Percentiles rank a stretch among this genome's conserved stretches.
Evolutionary conservation across 1,140 invertebrate genomes (phyloP).

Genomic region (Plectrocnemia conspersa): DNA sequence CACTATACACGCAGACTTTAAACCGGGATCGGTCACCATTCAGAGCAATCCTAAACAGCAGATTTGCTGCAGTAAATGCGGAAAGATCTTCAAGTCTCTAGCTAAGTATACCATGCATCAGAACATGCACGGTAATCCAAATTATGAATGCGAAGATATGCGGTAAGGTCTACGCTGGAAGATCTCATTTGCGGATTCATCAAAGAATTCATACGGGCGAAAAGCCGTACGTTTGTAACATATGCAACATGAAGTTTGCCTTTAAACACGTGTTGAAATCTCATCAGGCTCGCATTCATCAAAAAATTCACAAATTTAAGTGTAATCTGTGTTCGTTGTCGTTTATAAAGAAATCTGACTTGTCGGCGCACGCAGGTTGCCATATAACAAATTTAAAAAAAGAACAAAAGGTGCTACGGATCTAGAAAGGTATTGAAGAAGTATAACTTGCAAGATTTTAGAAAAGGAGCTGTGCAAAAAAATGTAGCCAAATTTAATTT

Average conservation of each 20-base stretch:
- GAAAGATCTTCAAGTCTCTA: slow-evolving; percentile 42
- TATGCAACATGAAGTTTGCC: slow-evolving; percentile 40
- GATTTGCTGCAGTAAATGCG: slow-evolving; percentile 40
- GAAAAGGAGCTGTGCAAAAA: slow-evolving; percentile 5
- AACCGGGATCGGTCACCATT: slow-evolving; percentile 13
- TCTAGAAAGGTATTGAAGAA: slow-evolving; percentile 14
- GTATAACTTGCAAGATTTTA: slow-evolving; percentile 11
- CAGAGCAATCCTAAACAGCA: slow-evolving; percentile 17
- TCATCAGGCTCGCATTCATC: slow-evolving; percentile 41
- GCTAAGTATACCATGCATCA: slow-evolving; percentile 44
- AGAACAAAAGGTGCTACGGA: slow-evolving; percentile 23
- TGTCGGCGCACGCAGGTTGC: slow-evolving; percentile 35
- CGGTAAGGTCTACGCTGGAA: slow-evolving; percentile 48
- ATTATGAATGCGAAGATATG: slow-evolving; percentile 46
- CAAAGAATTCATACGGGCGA: slow-evolving; percentile 50
- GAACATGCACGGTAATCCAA: slow-evolving; percentile 44
- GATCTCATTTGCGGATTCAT: slow-evolving; percentile 53
- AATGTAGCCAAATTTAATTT: slow-evolving; percentile 10
- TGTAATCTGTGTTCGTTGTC: slow-evolving; percentile 40
- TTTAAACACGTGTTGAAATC: slow-evolving; percentile 37
- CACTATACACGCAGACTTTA: slow-evolving; percentile 33
- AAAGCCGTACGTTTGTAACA: slow-evolving; percentile 41
- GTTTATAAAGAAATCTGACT: slow-evolving; percentile 33
- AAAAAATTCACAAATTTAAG: slow-evolving; percentile 36
- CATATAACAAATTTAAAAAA: slow-evolving; percentile 28